Evolutionary conservation across 1,140 invertebrate genomes (phyloP).

Genomic region (Platorchestia sp.): DNA sequence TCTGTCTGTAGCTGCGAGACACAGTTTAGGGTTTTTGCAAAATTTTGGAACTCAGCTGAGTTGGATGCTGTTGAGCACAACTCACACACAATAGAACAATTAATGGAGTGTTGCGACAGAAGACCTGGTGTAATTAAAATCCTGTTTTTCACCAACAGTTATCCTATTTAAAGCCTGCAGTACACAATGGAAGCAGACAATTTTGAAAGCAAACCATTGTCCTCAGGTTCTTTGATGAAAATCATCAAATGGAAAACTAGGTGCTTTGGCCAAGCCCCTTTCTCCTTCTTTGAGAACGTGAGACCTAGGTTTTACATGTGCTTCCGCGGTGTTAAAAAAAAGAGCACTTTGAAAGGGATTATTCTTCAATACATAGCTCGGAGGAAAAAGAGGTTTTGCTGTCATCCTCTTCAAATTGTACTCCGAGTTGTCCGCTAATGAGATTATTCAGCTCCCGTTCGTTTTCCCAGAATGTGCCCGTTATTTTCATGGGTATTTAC

Average conservation of each 20-base stretch:
- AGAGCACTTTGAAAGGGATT: neutral
- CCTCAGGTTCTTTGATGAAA: neutral
- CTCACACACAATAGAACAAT: neutral
- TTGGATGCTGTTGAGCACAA: neutral
- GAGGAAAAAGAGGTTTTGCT: neutral
- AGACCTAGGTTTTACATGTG: neutral
- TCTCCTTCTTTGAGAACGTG: neutral
- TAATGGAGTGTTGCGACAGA: neutral
- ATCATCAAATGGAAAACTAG: neutral
- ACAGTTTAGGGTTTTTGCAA: neutral
- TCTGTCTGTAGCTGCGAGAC: neutral
- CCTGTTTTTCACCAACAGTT: neutral
- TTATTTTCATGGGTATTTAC: no score
- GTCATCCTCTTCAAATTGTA: no score
- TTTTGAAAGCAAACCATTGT: neutral
- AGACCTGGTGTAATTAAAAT: conserved; percentile 26
- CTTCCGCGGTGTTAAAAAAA: neutral
- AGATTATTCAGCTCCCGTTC: no score
- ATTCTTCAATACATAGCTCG: neutral
- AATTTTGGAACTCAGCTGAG: neutral
- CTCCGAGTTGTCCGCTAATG: no score
- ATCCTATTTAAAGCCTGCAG: neutral
- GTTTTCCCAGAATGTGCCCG: no score
- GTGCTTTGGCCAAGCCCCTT: neutral
- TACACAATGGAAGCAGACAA: neutral